Conservation (phyloP, 2,113 vertebrate species). For the Larimichthys crocea region DNA sequence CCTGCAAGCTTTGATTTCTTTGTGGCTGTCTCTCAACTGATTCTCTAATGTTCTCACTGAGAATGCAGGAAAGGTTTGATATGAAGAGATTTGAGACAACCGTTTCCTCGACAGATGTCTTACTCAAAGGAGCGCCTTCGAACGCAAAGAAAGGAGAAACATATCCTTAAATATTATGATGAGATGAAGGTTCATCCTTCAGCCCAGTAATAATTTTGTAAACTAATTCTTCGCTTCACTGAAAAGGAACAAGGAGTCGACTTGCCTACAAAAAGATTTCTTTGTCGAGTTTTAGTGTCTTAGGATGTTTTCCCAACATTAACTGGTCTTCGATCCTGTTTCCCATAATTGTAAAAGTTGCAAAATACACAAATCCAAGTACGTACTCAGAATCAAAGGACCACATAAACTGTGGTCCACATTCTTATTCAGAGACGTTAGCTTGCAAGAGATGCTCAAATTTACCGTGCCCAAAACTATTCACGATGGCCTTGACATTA, state of each 20-base stretch:
- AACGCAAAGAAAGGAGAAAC: neutral
- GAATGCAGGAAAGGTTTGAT: slow-evolving; percentile 31
- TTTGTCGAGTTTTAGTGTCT: neutral
- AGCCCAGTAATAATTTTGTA: neutral
- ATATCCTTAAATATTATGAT: no score
- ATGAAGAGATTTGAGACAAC: neutral
- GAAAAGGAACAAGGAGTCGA: neutral
- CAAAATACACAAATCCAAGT: no score
- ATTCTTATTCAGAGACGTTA: neutral
- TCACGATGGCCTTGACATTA: no score
- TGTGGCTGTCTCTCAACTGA: slow-evolving; percentile 45
- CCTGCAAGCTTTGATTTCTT: slow-evolving; percentile 71
- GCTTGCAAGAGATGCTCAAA: neutral
- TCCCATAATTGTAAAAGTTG: neutral
- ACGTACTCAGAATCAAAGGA: no score
- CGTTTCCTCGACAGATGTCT: neutral
- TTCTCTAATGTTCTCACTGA: slow-evolving; percentile 22
- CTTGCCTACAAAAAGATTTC: no score
- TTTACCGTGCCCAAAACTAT: neutral
- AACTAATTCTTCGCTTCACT: neutral
- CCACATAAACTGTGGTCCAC: neutral
- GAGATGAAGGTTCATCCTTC: neutral
- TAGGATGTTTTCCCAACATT: neutral
- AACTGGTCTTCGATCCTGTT: neutral
- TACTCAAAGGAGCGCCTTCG: neutral